These are phyloP conservation scores for Schizotus pectinicornis DNA, from an alignment of 2,888 invertebrate genomes.

Conservation along the genomic window DNA sequence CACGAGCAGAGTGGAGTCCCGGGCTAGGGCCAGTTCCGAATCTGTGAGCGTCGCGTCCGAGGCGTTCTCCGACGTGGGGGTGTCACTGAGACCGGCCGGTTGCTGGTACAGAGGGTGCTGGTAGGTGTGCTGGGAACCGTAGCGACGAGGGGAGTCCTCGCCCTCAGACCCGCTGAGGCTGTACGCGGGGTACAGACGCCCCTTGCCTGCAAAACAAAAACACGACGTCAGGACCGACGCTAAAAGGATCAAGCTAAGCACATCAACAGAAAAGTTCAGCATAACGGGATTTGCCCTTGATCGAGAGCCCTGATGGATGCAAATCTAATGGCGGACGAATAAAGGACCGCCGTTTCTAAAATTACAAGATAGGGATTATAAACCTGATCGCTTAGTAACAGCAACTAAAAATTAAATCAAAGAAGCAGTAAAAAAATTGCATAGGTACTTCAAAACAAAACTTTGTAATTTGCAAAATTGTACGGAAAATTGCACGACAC, in stretches of 20 bases:
- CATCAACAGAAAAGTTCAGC: background rate
- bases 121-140: constrained; percentile 62
- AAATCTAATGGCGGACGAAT: no score
- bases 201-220: constrained; percentile 67
- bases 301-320: no score
- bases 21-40: constrained; percentile 80
- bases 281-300: background rate
- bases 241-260: background rate
- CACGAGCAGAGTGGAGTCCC: constrained; percentile 80
- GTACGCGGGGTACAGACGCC: constrained; percentile 82
- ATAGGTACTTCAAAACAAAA: no score
- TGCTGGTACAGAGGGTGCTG: constrained; percentile 62
- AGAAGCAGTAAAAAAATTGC: no score
- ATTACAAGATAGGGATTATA: no score
- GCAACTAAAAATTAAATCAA: no score
- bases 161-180: constrained; percentile 80
- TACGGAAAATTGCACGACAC: no score
- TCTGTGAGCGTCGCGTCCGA: constrained; percentile 86
- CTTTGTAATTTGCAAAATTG: no score
- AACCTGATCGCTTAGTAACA: no score
- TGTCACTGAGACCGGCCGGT: constrained; percentile 71
- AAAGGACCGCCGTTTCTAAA: no score
- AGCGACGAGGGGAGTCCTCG: constrained; percentile 68
- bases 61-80: constrained; percentile 84
- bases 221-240: background rate